Evolutionary conservation across 2,888 invertebrate genomes (phyloP).

Genomic region (Dione juno): DNA sequence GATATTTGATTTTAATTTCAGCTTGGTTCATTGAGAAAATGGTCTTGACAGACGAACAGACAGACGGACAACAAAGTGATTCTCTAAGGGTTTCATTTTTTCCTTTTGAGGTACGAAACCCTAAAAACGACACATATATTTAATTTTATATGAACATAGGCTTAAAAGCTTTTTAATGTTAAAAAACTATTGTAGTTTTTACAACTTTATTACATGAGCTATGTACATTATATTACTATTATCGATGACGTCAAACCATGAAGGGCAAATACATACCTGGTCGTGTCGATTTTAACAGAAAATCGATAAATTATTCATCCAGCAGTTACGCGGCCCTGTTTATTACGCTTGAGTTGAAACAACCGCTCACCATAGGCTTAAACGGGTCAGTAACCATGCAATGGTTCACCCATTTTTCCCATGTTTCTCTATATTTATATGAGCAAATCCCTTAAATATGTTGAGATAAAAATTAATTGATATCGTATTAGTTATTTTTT

Average conservation of each 20-base stretch:
- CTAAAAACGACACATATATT: not conserved
- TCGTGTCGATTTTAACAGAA: conserved; percentile 56
- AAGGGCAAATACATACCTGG: conserved; percentile 48
- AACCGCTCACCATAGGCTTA: conserved; percentile 23
- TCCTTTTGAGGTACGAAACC: too few species aligned
- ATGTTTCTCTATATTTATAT: not conserved
- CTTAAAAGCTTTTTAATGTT: not conserved
- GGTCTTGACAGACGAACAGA: too few species aligned
- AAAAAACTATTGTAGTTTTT: conserved; percentile 17
- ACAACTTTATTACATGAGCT: conserved; percentile 32
- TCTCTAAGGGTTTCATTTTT: too few species aligned
- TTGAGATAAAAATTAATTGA: not conserved
- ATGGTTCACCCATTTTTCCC: not conserved
- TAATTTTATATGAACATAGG: not conserved
- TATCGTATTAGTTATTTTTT: not conserved
- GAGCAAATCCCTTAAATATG: not conserved
- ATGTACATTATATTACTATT: conserved; percentile 47
- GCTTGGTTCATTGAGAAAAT: too few species aligned
- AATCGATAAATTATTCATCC: conserved; percentile 60
- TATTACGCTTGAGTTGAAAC: conserved; percentile 40
- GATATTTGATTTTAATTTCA: too few species aligned
- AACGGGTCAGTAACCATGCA: conserved; percentile 1
- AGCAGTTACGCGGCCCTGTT: conserved; percentile 43
- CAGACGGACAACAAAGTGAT: too few species aligned
- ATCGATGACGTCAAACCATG: conserved; percentile 55